These are phyloP conservation scores for Gephyroberyx darwinii DNA, from an alignment of 2,797 vertebrate genomes.

Conservation along the genomic window DNA sequence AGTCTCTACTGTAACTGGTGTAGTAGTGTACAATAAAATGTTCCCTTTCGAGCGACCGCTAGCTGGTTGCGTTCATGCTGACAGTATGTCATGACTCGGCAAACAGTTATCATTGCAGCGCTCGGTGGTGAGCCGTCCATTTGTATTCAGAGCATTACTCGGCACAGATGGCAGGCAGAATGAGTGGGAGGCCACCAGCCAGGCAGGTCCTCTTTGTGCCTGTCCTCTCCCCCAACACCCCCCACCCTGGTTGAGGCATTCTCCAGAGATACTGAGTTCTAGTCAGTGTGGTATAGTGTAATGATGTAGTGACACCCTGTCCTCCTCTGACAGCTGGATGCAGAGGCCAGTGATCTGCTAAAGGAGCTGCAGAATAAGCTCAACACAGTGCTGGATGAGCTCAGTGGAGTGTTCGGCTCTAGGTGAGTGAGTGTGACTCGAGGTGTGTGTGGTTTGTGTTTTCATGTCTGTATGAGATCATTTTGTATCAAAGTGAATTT, in stretches of 20 bases:
- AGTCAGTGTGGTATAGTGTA: constrained; percentile 47
- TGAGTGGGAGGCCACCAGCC: constrained; percentile 62
- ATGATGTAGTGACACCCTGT: constrained; percentile 64
- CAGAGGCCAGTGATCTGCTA: constrained; percentile 90
- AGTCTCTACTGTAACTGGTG: constrained; percentile 36
- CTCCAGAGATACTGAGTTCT: constrained; percentile 50
- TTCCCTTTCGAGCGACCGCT: constrained; percentile 39
- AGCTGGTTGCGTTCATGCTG: constrained; percentile 55
- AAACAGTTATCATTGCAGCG: constrained; percentile 54
- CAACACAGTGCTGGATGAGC: constrained; percentile 90
- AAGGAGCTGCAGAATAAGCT: constrained; percentile 97
- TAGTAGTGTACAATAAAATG: constrained; percentile 31
- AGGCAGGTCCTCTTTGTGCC: constrained; percentile 59
- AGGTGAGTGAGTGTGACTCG: constrained; percentile 83
- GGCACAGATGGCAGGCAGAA: constrained; percentile 72
- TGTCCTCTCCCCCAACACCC: constrained; percentile 24
- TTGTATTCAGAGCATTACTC: constrained; percentile 67
- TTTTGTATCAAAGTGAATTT: constrained; percentile 32
- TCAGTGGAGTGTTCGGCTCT: constrained; percentile 88
- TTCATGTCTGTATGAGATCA: background rate
- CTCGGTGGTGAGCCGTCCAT: constrained; percentile 66
- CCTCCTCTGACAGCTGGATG: constrained; percentile 88
- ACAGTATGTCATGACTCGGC: constrained; percentile 59
- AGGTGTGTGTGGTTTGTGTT: background rate
- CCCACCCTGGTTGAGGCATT: constrained; percentile 47